Conservation (phyloP, 2,888 invertebrate genomes). For the Anoplius nigerrimus region DNA sequence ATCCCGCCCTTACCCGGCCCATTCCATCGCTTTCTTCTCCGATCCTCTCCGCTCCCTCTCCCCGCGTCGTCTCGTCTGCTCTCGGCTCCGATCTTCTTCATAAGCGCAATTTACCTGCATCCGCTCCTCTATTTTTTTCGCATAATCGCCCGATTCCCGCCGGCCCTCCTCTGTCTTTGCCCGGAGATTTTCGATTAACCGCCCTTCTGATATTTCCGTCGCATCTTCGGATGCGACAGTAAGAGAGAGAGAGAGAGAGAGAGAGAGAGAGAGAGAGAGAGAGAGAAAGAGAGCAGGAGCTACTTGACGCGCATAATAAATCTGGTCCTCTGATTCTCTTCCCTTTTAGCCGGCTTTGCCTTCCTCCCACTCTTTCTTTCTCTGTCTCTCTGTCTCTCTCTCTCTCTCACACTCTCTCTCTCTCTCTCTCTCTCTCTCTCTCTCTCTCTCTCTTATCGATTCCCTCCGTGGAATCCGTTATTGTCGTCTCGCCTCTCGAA, state of each 20-base stretch:
- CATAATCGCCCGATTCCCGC: background rate
- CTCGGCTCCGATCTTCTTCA: constrained; percentile 17
- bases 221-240: background rate
- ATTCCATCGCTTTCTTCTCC: constrained; percentile 3
- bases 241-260: background rate
- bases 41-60: background rate
- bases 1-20: constrained; percentile 8
- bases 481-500: constrained; percentile 1
- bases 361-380: background rate
- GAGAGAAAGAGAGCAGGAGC: background rate
- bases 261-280: background rate
- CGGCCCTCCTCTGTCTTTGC: constrained; percentile 7
- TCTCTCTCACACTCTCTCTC: constrained; percentile 16
- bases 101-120: too few species aligned
- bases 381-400: too few species aligned
- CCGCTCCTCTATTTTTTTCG: too few species aligned
- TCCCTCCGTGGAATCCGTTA: background rate
- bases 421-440: constrained; percentile 6
- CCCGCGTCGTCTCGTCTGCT: constrained; percentile 12
- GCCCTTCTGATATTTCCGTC: background rate
- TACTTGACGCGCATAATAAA: constrained; percentile 6
- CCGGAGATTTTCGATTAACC: constrained; percentile 1
- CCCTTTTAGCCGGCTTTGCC: background rate
- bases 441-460: constrained; percentile 11
- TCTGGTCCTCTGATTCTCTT: constrained; percentile 17